Evolutionary conservation across 2,888 invertebrate genomes (phyloP), one percentile per base, ranked within the genome.

Genomic region (Apamea anceps): DNA sequence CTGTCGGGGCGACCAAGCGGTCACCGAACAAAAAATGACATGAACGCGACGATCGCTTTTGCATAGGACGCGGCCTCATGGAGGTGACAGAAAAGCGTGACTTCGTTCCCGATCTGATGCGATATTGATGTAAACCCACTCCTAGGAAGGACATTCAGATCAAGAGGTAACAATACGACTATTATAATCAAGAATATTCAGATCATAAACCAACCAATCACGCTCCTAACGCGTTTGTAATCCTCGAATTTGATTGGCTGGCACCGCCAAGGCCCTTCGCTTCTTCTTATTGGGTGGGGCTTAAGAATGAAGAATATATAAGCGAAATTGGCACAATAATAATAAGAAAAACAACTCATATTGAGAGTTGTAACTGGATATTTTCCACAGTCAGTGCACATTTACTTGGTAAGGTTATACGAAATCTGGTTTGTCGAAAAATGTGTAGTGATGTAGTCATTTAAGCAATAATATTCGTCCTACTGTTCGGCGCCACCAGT

Each of bases 401-500:
- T 51, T 51, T 42, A 28, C 25, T 25, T 32, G 13, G 12, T n/a
- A 78, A 78, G n/a, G 8, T 42, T 75, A 15, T 21, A 76, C 21
- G 37, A 77, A 62, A 37, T 10, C 32, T 18, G 18, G 15, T 77
- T 51, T 57, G 48, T 51, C n/a, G 18, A 42, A 42, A 21, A 28
- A 62, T 10, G 25, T 45, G 10, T 45, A 45, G 42, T 45, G 42
- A 37, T 4, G 15, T 25, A 77, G 25, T 62, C 18, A 54, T 65
- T 10, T 3, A 65, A 51, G 28, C 6, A 65, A 54, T n/a, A 65
- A 15, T 25, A 79, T 21, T 45, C 3, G n/a, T n/a, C 6, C 45
- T 72, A 79, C 15, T 79, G 4, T 5, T 8, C 42, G 7, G 45
- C 97, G 79, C 97, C 97, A 81, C 98, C 98, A 51, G 98, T 98